A percentile compares a stretch with the other conserved stretches of the same genome.
phyloP scores from a whole-genome alignment of 2,888 invertebrate genomes.

The Tinea pellionella region DNA sequence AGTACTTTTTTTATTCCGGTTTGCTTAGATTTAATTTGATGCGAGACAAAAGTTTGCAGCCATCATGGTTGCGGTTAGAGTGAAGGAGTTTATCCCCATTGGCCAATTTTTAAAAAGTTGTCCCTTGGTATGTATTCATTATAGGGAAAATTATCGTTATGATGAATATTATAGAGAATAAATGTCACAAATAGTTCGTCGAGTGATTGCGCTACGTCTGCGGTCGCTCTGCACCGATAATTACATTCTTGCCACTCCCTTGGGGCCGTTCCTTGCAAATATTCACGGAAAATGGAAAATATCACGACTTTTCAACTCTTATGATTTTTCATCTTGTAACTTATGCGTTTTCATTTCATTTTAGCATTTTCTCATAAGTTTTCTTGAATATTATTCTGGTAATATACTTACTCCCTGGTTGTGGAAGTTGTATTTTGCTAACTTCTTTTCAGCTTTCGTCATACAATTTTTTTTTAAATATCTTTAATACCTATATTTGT shows the following conservation, averaged over 20 bases:
- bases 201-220: slow-evolving; percentile 8
- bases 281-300: slow-evolving; percentile 4
- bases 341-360: background rate
- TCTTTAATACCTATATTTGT: too few relatives aligned
- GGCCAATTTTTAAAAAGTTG: too few relatives aligned
- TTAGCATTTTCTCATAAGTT: background rate
- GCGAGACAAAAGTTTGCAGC: too few relatives aligned
- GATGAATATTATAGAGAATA: background rate
- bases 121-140: too few relatives aligned
- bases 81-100: too few relatives aligned
- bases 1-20: too few relatives aligned
- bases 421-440: too few relatives aligned
- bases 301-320: background rate
- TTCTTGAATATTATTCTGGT: background rate
- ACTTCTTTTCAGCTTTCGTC: too few relatives aligned
- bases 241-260: slow-evolving; percentile 8
- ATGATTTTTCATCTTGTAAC: background rate
- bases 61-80: too few relatives aligned
- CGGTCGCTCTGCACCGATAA: slow-evolving; percentile 8
- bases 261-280: background rate
- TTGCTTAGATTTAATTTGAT: too few relatives aligned
- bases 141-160: too few relatives aligned
- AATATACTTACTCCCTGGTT: background rate
- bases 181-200: background rate
- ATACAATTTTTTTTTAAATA: too few relatives aligned